A percentile compares a stretch with the other conserved stretches of the same genome.
Evolutionary conservation across 2,113 vertebrate genomes (phyloP).

Genomic region (Chascanopsetta lugubris): DNA sequence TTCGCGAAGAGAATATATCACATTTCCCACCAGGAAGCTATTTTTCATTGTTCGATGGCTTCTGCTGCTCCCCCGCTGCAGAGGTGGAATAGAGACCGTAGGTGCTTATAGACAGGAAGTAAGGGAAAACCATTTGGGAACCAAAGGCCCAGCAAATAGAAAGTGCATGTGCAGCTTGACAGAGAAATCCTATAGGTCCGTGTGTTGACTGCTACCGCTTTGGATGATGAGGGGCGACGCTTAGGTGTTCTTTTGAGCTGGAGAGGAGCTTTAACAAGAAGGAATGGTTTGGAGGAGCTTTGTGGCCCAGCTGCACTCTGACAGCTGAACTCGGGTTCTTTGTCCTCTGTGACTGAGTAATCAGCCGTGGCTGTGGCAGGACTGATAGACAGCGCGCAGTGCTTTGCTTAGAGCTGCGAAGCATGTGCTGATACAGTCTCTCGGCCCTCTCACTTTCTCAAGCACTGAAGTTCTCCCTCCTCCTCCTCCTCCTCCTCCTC

Average conservation of each 20-base stretch:
- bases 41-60: constrained; percentile 58
- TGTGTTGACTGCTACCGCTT: constrained; percentile 12
- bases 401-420: constrained; percentile 26
- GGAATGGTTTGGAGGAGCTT: constrained; percentile 30
- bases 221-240: constrained; percentile 28
- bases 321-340: constrained; percentile 38
- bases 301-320: constrained; percentile 53
- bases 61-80: constrained; percentile 27
- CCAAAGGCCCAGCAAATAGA: constrained; percentile 52
- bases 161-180: constrained; percentile 44
- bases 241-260: constrained; percentile 42
- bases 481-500: constrained; percentile 37
- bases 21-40: constrained; percentile 43
- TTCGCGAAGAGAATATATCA: constrained; percentile 51
- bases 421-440: constrained; percentile 32
- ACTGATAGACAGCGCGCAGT: constrained; percentile 12
- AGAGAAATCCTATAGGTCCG: constrained; percentile 33
- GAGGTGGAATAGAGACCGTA: constrained; percentile 35
- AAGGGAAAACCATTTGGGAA: constrained; percentile 65
- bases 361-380: constrained; percentile 17
- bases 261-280: constrained; percentile 23
- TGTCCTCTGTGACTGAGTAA: constrained; percentile 38
- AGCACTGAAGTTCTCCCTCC: constrained; percentile 38
- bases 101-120: constrained; percentile 68
- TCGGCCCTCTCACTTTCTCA: constrained; percentile 25